Base-by-base conservation (phyloP, 2,888 invertebrate species). In the Pandemis heparana region DNA sequence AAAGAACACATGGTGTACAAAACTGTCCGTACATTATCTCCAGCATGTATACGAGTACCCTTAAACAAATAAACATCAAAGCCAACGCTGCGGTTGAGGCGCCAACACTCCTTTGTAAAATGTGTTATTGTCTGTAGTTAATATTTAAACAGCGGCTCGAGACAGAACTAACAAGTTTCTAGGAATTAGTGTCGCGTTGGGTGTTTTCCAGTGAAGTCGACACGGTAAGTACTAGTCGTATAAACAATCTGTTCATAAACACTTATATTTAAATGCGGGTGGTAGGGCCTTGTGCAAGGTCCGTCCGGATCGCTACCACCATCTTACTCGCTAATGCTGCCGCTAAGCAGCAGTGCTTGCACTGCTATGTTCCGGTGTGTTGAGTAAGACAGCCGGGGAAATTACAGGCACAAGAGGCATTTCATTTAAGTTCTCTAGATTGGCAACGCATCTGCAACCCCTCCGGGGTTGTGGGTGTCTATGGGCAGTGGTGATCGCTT, bases 81-180 rank as follows among this genome's bases (percentile, higher is more conserved):
- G 18, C 62, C 62, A 38, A 51, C 38, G 39, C 12, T 18, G 63
- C 14, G 41, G 53, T 59, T 70, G 38, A 48, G 32, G 6, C 32
- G 38, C 56, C 38, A 46, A 16, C 46, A 84, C 83, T 86, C 84
- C 85, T 81, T 41, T 82, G 86, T 85, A 87, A 65, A 60, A 65
- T 65, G 18, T 68, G 56, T 62, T 81, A 82, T 85, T 81, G 82
- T 84, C 81, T 79, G 79, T 81, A 81, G 81, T 83, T 80, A 81
- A 82, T 68, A 63, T 73, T 79, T 77, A 77, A 81, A 78, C 77
- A 77, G 79, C 79, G 76, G 77, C 69, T 80, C 82, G 80, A 81
- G 81, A 76, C 82, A 82, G 79, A 79, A 81, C 83, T 85, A 85
- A 84, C 85, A 83, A 85, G 83, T 85, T 84, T 79, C 78, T 75